These are phyloP conservation scores for Ostrea edulis DNA, from an alignment of 1,140 invertebrate species.

Conservation along the genomic window DNA sequence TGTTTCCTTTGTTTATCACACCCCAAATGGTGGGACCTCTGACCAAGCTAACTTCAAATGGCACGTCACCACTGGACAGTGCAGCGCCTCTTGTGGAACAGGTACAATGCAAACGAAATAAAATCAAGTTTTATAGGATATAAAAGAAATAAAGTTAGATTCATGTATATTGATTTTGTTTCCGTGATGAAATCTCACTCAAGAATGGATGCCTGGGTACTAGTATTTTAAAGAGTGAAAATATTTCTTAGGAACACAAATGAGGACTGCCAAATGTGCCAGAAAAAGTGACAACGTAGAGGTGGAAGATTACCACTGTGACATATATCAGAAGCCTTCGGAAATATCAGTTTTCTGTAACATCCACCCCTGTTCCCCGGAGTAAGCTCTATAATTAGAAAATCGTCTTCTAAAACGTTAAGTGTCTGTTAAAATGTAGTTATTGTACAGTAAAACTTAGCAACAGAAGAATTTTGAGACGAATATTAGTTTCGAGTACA, in stretches of 20 bases:
- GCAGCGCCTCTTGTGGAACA: conserved; percentile 50
- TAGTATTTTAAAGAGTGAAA: too few species aligned
- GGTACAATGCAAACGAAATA: background rate
- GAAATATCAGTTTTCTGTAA: conserved; percentile 43
- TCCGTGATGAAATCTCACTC: too few species aligned
- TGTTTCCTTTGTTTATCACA: conserved; percentile 58
- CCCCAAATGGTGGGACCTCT: background rate
- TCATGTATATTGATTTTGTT: too few species aligned
- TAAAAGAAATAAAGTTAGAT: too few species aligned
- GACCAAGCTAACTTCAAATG: conserved; percentile 37
- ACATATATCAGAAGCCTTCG: conserved; percentile 44
- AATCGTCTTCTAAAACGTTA: too few species aligned
- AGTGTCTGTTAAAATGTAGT: too few species aligned
- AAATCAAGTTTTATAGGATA: too few species aligned
- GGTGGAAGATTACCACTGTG: conserved; percentile 52
- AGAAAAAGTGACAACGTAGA: background rate
- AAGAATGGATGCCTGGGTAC: too few species aligned
- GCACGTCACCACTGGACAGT: conserved; percentile 30
- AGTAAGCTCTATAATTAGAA: conserved; percentile 23
- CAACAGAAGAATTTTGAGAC: too few species aligned
- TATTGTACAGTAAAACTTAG: too few species aligned
- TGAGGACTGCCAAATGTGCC: conserved; percentile 37
- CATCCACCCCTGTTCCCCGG: conserved; percentile 47
- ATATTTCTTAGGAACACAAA: background rate
- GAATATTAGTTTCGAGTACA: too few species aligned